A percentile compares a stretch with the other conserved stretches of the same genome.
Evolutionary conservation across 2,888 invertebrate species (phyloP).

Genomic region (Clusia tigrina): DNA sequence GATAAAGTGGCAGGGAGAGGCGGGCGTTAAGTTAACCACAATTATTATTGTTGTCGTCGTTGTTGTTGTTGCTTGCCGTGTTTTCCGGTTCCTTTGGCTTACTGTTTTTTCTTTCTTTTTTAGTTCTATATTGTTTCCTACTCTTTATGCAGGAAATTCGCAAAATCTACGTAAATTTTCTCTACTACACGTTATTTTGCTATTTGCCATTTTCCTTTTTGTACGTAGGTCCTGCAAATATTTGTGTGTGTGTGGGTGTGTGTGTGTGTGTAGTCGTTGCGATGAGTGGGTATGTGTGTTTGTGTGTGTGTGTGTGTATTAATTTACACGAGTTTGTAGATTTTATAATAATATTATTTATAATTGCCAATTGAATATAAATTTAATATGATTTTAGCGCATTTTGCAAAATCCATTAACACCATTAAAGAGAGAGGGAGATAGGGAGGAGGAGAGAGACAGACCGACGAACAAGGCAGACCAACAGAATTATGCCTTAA

Average conservation of each 20-base stretch:
- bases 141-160: background rate
- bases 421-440: too few species aligned
- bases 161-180: slow-evolving; percentile 44
- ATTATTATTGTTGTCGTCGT: slow-evolving; percentile 32
- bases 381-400: too few species aligned
- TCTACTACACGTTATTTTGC: slow-evolving; percentile 57
- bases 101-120: background rate
- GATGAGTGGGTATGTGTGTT: slow-evolving; percentile 8
- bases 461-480: too few species aligned
- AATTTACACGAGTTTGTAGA: slow-evolving; percentile 35
- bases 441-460: too few species aligned
- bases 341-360: too few species aligned
- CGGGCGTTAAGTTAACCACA: background rate
- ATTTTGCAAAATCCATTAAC: too few species aligned
- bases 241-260: slow-evolving; percentile 35
- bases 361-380: too few species aligned
- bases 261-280: slow-evolving; percentile 34
- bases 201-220: slow-evolving; percentile 38
- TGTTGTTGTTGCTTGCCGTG: slow-evolving; percentile 44
- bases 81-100: slow-evolving; percentile 19
- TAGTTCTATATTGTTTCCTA: background rate
- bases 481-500: too few species aligned
- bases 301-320: slow-evolving; percentile 20
- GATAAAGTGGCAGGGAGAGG: background rate
- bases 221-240: slow-evolving; percentile 25